Evolutionary conservation across 2,888 invertebrate species (phyloP).

Genomic region (Apeira syringaria): DNA sequence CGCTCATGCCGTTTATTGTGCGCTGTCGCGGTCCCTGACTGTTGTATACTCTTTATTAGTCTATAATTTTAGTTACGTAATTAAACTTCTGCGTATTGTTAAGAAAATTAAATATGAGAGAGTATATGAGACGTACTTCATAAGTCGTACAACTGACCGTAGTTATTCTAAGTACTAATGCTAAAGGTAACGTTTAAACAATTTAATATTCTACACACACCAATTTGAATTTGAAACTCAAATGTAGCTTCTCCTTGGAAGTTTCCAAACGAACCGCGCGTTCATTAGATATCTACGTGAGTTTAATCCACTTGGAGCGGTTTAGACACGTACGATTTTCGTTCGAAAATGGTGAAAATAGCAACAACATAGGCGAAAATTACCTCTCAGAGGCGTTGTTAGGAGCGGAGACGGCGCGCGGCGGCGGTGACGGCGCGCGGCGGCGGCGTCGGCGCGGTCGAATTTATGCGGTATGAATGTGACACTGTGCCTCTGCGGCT

Average conservation of each 20-base stretch:
- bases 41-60: constrained; percentile 50
- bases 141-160: constrained; percentile 60
- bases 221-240: constrained; percentile 78
- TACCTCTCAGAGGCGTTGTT: constrained; percentile 75
- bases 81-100: constrained; percentile 31
- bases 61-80: constrained; percentile 48
- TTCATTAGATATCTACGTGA: constrained; percentile 83
- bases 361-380: constrained; percentile 79
- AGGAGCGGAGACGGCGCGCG: constrained; percentile 47
- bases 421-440: constrained; percentile 39
- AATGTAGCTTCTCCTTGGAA: constrained; percentile 76
- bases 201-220: constrained; percentile 82
- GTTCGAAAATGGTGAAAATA: constrained; percentile 78
- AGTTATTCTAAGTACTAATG: constrained; percentile 62
- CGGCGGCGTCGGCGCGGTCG: constrained; percentile 39
- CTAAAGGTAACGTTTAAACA: constrained; percentile 80
- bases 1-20: constrained; percentile 49
- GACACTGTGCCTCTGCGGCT: constrained; percentile 52
- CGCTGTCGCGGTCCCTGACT: constrained; percentile 39
- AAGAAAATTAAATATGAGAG: too few relatives aligned
- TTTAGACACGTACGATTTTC: constrained; percentile 66
- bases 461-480: constrained; percentile 68
- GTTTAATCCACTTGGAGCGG: constrained; percentile 75
- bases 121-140: too few relatives aligned
- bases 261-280: constrained; percentile 77